A percentile compares a stretch with the other conserved stretches of the same genome.
phyloP scores from a whole-genome alignment of 2,113 vertebrate genomes.

The Phocoena phocoena region DNA sequence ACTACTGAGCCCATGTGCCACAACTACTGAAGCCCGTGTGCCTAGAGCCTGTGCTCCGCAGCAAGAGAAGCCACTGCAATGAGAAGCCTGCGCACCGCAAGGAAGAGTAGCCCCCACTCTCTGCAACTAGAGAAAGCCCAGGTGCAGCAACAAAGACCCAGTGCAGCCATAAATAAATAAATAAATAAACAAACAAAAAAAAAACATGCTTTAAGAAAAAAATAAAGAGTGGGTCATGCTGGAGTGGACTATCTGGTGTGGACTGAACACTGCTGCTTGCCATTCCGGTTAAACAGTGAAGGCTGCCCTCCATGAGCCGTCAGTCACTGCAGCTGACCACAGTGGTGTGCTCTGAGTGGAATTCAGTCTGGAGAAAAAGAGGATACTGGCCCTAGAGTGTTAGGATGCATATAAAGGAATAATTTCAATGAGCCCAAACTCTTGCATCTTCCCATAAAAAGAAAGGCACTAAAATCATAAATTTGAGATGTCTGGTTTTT shows the following conservation, averaged over 20 bases:
- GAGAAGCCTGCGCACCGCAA: too few relatives aligned
- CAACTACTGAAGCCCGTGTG: too few relatives aligned
- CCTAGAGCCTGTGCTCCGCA: too few relatives aligned
- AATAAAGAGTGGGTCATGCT: neutral
- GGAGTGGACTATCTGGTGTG: too few relatives aligned
- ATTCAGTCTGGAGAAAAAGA: neutral
- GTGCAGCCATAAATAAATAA: too few relatives aligned
- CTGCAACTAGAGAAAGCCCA: too few relatives aligned
- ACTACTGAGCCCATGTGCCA: too few relatives aligned
- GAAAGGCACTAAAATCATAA: neutral
- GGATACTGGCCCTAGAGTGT: neutral
- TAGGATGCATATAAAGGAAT: neutral
- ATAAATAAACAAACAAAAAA: too few relatives aligned
- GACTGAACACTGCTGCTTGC: neutral
- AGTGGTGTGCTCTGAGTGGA: neutral
- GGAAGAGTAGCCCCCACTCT: too few relatives aligned
- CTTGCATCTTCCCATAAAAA: neutral
- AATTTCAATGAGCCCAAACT: neutral
- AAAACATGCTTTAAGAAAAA: too few relatives aligned
- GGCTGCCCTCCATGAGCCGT: neutral
- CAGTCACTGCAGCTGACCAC: neutral
- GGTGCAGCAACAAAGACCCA: too few relatives aligned
- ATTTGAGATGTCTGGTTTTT: neutral
- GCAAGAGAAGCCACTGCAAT: too few relatives aligned
- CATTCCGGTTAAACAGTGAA: neutral